Conservation (phyloP, 2,113 vertebrate species). For the Castor canadensis region DNA sequence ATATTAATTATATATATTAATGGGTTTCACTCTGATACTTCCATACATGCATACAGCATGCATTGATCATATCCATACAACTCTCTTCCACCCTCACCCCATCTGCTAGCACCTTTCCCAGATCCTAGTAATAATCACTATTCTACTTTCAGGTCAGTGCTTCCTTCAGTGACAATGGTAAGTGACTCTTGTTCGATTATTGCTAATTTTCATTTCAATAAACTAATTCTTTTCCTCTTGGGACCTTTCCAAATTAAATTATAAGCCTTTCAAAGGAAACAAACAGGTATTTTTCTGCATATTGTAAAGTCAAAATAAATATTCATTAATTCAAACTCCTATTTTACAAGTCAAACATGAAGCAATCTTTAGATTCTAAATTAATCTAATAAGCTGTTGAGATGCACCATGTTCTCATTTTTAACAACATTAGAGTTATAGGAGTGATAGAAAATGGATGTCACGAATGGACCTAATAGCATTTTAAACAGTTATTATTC, state of each 20-base stretch:
- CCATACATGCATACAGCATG: background rate
- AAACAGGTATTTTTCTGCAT: background rate
- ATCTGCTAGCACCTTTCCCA: background rate
- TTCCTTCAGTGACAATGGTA: constrained; percentile 3
- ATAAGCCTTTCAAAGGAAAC: background rate
- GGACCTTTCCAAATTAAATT: background rate
- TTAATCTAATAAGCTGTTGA: constrained; percentile 35
- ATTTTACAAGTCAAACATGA: constrained; percentile 30
- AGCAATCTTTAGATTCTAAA: background rate
- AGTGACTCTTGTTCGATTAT: background rate
- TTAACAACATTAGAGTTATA: constrained; percentile 21
- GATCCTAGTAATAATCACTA: background rate
- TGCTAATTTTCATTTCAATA: background rate
- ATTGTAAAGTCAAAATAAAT: constrained; percentile 18
- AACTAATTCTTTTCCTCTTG: background rate
- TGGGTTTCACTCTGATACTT: background rate
- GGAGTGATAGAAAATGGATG: background rate
- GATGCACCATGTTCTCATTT: constrained; percentile 39
- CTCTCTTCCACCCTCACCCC: background rate
- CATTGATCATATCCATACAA: background rate
- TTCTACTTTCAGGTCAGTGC: background rate
- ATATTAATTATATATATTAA: background rate
- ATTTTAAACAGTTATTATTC: background rate
- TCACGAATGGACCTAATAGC: background rate
- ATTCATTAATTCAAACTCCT: constrained; percentile 15